Evolutionary conservation across 2,113 vertebrate species (phyloP).

Genomic region (Kryptolebias marmoratus): DNA sequence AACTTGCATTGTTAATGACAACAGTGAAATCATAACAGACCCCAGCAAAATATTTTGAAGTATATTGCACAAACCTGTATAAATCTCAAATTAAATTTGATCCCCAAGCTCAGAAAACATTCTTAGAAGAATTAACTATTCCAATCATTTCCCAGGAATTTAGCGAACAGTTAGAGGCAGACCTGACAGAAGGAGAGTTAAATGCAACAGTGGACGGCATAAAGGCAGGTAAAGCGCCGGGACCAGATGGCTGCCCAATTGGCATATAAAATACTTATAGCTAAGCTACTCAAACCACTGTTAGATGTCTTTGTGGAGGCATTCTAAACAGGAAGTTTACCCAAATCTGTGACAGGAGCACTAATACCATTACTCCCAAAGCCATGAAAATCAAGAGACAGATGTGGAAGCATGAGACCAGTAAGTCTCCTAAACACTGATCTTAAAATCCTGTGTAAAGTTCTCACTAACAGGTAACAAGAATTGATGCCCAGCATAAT

Average conservation of each 20-base stretch:
- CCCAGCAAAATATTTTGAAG: not conserved
- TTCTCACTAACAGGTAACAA: not conserved
- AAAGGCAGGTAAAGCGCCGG: not conserved
- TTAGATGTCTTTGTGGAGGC: not conserved
- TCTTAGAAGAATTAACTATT: not conserved
- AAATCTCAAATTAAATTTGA: not conserved
- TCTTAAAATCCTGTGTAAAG: not conserved
- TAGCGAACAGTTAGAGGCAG: not conserved
- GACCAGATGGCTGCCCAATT: not conserved
- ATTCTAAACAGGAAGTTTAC: not conserved
- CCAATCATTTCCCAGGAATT: not conserved
- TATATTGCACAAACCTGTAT: not conserved
- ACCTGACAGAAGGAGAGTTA: not conserved
- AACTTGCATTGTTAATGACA: too few species aligned
- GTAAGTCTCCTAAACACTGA: not conserved
- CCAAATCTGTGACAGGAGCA: not conserved
- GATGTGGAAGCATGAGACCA: not conserved
- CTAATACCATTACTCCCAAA: not conserved
- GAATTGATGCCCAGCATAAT: not conserved
- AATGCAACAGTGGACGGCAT: not conserved
- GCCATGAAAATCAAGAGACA: not conserved
- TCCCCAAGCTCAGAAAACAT: not conserved
- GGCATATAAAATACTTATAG: not conserved
- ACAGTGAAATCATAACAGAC: not conserved
- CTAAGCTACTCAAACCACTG: not conserved